phyloP scores from a whole-genome alignment of 2,113 vertebrate species.

The Rousettus leschenaultii region DNA sequence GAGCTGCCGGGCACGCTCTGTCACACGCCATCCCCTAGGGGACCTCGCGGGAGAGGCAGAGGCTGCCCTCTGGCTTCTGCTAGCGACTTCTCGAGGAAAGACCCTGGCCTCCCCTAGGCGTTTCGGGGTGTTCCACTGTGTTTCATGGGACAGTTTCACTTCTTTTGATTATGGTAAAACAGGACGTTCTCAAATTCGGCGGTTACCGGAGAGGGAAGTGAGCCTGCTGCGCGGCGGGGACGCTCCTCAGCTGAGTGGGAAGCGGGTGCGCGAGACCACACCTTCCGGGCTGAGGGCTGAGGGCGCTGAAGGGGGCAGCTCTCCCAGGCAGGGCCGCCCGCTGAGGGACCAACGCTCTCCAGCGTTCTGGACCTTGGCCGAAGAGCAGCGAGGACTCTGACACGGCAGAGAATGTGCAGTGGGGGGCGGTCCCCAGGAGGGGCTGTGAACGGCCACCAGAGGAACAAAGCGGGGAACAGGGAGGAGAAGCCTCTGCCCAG shows the following conservation, averaged over 20 bases:
- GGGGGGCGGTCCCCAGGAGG: neutral
- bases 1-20: too few species aligned
- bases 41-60: neutral
- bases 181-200: neutral
- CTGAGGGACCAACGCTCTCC: neutral
- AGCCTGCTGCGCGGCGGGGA: neutral
- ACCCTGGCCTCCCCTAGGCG: neutral
- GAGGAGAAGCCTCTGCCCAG: neutral
- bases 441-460: neutral
- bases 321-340: too few species aligned
- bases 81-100: neutral
- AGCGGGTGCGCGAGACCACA: neutral
- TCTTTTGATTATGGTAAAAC: constrained; percentile 28
- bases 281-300: neutral
- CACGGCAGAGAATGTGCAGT: fast-evolving
- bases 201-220: neutral
- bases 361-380: neutral
- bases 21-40: neutral
- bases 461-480: neutral
- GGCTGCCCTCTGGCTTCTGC: neutral
- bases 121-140: neutral
- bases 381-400: neutral
- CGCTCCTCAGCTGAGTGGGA: neutral
- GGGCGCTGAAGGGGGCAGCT: too few species aligned
- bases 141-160: constrained; percentile 38